phyloP scores from a whole-genome alignment of 2,797 vertebrate genomes.

The Premnoplex brunnescens region DNA sequence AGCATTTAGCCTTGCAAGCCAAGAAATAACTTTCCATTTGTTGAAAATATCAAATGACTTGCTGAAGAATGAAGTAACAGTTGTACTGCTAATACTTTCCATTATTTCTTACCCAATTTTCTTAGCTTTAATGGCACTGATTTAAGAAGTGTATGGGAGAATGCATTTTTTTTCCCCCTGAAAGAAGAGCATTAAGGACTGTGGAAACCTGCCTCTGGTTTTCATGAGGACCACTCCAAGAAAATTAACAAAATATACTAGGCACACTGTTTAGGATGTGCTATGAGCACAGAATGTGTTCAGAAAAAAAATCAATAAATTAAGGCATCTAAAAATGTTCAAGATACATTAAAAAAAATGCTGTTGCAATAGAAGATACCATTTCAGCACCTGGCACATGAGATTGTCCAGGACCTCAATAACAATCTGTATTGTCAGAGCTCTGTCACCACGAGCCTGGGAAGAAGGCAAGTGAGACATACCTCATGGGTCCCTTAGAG shows the following conservation, averaged over 20 bases:
- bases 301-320: neutral
- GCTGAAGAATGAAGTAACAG: neutral
- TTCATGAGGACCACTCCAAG: neutral
- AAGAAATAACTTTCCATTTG: neutral
- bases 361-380: neutral
- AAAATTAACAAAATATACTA: neutral
- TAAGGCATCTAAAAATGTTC: neutral
- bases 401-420: neutral
- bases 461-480: neutral
- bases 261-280: neutral
- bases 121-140: neutral
- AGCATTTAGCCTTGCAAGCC: neutral
- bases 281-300: neutral
- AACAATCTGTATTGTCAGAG: neutral
- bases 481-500: neutral
- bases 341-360: neutral
- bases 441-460: neutral
- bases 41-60: neutral
- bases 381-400: neutral
- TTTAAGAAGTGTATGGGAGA: neutral
- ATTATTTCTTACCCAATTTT: neutral
- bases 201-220: neutral
- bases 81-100: neutral
- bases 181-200: neutral
- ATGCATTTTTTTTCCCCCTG: rapidly evolving